Base-by-base conservation (phyloP, 2,888 invertebrate genomes). In the Gryllus longicercus region DNA sequence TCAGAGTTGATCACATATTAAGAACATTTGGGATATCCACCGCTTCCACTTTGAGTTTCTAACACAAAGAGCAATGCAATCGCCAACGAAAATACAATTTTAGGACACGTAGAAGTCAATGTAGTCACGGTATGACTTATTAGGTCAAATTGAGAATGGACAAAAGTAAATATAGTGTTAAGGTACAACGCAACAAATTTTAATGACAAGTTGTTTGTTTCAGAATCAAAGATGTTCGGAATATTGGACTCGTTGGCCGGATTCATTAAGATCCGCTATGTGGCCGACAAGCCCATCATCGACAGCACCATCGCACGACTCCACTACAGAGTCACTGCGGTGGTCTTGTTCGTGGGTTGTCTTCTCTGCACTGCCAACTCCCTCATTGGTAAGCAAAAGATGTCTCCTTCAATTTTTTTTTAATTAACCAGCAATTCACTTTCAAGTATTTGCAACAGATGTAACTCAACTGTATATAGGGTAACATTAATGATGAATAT, bases 291-390 rank as follows among this genome's bases (percentile, higher is more conserved):
- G 88, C 95, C 95, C 82, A 90, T 95, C 84, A 95, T 96, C 85
- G 96, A 96, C 89, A 96, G 95, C 87, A 93, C 94, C 92, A 92
- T 95, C 82, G 96, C 96, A 88, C 90, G 95, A 85, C 93, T 94
- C 86, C 96, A 96, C 88, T 96, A 96, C 88, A 91, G 95, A 87
- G 92, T 95, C 87, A 96, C 96, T 74, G 93, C 95, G 78, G 95
- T 95, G 81, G 92, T 96, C 84, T 89, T 96, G 83, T 95, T 96
- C 88, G 90, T 94, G 79, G 93, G 93, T 87, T 96, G 95, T 87
- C 93, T 96, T 85, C 93, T 96, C 84, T 94, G 96, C 82, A 95
- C 95, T 50, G 95, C 95, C 83, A 96, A 95, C 88, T 95, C 95
- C 88, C 90, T 96, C 84, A 95, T 96, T 87, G 96, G 95, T 95